Evolutionary conservation across 2,888 invertebrate genomes (phyloP).

Genomic region (Drosophila stalkeri): DNA sequence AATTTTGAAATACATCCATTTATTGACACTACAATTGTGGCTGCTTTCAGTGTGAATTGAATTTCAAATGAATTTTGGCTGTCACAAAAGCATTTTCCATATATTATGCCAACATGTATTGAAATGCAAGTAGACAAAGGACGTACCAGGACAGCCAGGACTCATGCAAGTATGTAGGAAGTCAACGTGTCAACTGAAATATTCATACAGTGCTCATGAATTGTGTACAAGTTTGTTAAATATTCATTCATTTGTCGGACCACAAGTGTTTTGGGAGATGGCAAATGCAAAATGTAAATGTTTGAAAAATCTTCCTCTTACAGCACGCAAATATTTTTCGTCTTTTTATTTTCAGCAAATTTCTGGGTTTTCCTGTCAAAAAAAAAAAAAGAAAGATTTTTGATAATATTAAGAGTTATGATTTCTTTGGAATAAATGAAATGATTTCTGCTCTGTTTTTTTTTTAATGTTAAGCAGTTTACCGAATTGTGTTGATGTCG

Average conservation of each 20-base stretch:
- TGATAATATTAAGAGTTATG: too few relatives aligned
- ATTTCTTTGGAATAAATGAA: neutral
- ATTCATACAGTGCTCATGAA: slow-evolving; percentile 66
- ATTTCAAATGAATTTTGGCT: slow-evolving; percentile 13
- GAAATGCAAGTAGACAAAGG: slow-evolving; percentile 12
- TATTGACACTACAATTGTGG: slow-evolving; percentile 1
- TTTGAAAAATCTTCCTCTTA: slow-evolving; percentile 24
- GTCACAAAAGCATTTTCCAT: slow-evolving; percentile 1
- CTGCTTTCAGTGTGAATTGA: neutral
- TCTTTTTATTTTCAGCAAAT: neutral
- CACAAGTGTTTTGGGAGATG: slow-evolving; percentile 55
- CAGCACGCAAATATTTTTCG: slow-evolving; percentile 1
- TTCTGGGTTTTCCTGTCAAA: neutral
- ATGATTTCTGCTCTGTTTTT: neutral
- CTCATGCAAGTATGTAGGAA: slow-evolving; percentile 8
- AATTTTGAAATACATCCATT: neutral
- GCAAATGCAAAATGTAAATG: slow-evolving; percentile 34
- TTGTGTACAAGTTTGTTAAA: slow-evolving; percentile 73
- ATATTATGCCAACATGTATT: neutral
- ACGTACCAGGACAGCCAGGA: slow-evolving; percentile 9
- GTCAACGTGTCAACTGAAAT: slow-evolving; percentile 49
- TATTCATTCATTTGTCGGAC: slow-evolving; percentile 73
- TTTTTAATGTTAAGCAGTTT: neutral
- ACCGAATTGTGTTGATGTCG: neutral
- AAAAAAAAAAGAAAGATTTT: too few relatives aligned